Evolutionary conservation across 92 coral and sea anemone genomes (phyloP), one percentile per base, ranked within the genome.

Genomic region (Diadumene lineata): DNA sequence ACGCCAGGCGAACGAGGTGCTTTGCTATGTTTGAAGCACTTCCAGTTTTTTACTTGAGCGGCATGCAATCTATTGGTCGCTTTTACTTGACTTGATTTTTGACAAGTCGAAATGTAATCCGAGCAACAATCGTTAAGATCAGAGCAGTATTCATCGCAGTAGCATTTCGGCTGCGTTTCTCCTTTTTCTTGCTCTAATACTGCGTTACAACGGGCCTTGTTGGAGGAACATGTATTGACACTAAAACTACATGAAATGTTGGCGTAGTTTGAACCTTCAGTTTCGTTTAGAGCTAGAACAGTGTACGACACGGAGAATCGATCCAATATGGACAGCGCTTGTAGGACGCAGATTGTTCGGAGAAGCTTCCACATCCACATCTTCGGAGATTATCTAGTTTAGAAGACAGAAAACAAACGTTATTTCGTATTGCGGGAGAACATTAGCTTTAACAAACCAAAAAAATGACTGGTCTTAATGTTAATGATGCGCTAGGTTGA

Each of bases 111-210:
- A 43, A 23, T 67, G 75, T 67, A 74, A 38, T 82, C 81, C 8
- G 63, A 80, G 29, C 81, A 82, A 34, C 86, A 82, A 69, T 82
- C 86, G 28, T 57, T 66, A 19, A 74, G 28, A 24, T 30, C 34
- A 16, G 79, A 65, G 46, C 86, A 82, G 72, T 57, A 60, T 34
- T 43, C 27, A 33, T 82, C 86, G 24, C 86, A 82, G 72, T 56
- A 60, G 55, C 86, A 82, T 17, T 6, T 78, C n/a, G 82, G 82
- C 24, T 57, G 76, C 21, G 58, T 34, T 25, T 34, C 50, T 2
- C 82, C 82, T 0, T 27, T 0, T 31, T 78, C 68, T 38, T 68
- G 38, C 60, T 51, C 48, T 32, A 78, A 38, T 26, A 0, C 15
- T 1, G 29, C 23, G 21, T 15, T 66, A 25, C 81, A 76, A 1